Base-by-base conservation (phyloP, 2,797 vertebrate species). In the Microhierax caerulescens region DNA sequence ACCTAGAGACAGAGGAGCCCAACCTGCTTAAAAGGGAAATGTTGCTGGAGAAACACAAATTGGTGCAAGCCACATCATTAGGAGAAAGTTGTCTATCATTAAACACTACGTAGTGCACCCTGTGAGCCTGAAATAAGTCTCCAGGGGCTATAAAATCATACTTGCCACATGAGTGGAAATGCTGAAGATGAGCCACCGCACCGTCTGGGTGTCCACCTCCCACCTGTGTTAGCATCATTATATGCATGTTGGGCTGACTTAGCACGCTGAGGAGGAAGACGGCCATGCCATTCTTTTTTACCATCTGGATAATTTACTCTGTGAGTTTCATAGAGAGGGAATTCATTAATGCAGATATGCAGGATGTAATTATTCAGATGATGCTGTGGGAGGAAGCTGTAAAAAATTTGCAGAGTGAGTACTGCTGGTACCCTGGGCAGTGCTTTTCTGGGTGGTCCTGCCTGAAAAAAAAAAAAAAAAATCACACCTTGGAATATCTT, bases 31-130 rank as follows among this genome's bases (percentile, higher is more conserved):
- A 61, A 77, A 91, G 72, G 78, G 81, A 91, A 94, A 93, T 93
- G 63, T 18, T 83, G 84, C 86, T 83, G 81, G 72, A 83, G 88
- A 93, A 95, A 89, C 78, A 94, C 81, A 96, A 96, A 96, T 91
- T 94, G 92, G 86, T 70, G 68, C 65, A 88, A 97, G 84, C 60
- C 68, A 85, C 92, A 95, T 96, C 93, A 92, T 97, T 97, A 97
- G 72, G 77, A 95, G 86, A 85, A 96, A 94, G 93, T 80, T 96
- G 92, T 82, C 96, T 92, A 57, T 96, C 95, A 83, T 95, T 95
- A 96, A 93, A 56, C 11, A 4, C 68, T 65, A 74, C 0, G 12
- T 15, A 74, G 86, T 47, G 45, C 81, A 87, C 95, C 95, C 92
- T 80, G 68, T 77, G 88, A 75, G 86, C 78, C 92, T 89, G 88